Conservation (phyloP, 92 coral and sea anemone species). For the Ricordea florida region DNA sequence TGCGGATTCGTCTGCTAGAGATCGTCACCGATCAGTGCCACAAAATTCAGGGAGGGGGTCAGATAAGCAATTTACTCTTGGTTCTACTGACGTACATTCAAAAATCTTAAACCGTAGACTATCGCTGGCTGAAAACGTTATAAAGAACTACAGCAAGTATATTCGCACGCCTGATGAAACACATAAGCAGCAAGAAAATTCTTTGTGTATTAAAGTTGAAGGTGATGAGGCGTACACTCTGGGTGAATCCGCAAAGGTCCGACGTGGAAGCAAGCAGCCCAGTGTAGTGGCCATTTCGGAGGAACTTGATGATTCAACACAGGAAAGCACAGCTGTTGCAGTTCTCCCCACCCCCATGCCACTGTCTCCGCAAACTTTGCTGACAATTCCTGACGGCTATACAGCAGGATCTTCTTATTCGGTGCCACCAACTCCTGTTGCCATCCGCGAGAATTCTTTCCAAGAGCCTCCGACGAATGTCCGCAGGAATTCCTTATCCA, state of each 20-base stretch:
- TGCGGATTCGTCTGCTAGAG: too few relatives aligned
- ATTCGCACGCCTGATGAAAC: constrained; percentile 37
- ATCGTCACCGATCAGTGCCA: constrained; percentile 19
- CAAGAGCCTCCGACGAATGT: not conserved
- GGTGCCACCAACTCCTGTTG: constrained; percentile 27
- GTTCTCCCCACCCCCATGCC: too few relatives aligned
- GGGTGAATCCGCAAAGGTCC: not conserved
- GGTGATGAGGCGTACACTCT: not conserved
- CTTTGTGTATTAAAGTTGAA: not conserved
- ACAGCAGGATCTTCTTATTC: not conserved
- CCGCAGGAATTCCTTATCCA: constrained; percentile 3
- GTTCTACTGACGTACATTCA: constrained; percentile 36
- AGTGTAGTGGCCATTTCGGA: constrained; percentile 2
- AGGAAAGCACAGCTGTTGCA: not conserved
- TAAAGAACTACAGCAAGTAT: constrained; percentile 46
- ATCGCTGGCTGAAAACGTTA: constrained; percentile 52
- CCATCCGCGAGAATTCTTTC: not conserved
- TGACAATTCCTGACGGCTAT: not conserved
- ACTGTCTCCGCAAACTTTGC: not conserved
- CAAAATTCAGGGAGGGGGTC: not conserved
- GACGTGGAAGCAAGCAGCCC: not conserved
- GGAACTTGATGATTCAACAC: too few relatives aligned
- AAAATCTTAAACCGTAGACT: constrained; percentile 42
- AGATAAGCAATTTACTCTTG: constrained; percentile 10
- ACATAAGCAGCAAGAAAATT: not conserved